Conservation (phyloP, 2,888 invertebrate species). For the Noctua comes region DNA sequence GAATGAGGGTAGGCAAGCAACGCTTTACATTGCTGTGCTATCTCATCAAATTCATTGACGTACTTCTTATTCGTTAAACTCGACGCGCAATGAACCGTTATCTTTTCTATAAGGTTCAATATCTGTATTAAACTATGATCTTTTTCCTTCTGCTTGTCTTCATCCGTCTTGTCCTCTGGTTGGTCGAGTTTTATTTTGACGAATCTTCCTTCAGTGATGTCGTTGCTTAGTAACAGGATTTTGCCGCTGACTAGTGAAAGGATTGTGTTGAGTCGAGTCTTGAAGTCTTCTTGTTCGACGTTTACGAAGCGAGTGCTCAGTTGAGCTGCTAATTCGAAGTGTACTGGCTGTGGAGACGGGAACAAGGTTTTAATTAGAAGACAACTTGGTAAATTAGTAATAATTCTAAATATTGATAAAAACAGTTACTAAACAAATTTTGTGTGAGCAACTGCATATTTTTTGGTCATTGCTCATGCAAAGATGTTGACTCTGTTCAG, state of each 20-base stretch:
- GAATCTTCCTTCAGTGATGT: slow-evolving; percentile 90
- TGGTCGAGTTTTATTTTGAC: slow-evolving; percentile 89
- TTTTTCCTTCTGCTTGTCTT: slow-evolving; percentile 91
- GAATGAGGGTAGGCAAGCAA: slow-evolving; percentile 95
- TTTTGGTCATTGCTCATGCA: background rate
- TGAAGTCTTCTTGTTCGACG: slow-evolving; percentile 93
- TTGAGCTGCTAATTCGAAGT: slow-evolving; percentile 94
- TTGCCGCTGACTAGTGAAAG: slow-evolving; percentile 91
- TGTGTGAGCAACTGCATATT: background rate
- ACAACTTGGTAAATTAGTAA: background rate
- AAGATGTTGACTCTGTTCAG: background rate
- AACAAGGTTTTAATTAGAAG: background rate
- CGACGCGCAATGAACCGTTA: slow-evolving; percentile 91
- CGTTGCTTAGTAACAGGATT: slow-evolving; percentile 87
- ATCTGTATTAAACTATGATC: slow-evolving; percentile 95
- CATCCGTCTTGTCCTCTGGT: slow-evolving; percentile 84
- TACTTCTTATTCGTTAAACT: slow-evolving; percentile 89
- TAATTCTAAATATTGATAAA: background rate
- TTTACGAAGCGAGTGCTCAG: slow-evolving; percentile 94
- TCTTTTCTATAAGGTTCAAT: slow-evolving; percentile 92
- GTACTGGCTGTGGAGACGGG: slow-evolving; percentile 87
- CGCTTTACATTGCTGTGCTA: slow-evolving; percentile 92
- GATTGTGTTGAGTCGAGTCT: slow-evolving; percentile 90
- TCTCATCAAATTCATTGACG: slow-evolving; percentile 87
- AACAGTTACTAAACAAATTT: background rate